Evolutionary conservation across 2,797 vertebrate species (phyloP).

Genomic region (Delichon dasypus): DNA sequence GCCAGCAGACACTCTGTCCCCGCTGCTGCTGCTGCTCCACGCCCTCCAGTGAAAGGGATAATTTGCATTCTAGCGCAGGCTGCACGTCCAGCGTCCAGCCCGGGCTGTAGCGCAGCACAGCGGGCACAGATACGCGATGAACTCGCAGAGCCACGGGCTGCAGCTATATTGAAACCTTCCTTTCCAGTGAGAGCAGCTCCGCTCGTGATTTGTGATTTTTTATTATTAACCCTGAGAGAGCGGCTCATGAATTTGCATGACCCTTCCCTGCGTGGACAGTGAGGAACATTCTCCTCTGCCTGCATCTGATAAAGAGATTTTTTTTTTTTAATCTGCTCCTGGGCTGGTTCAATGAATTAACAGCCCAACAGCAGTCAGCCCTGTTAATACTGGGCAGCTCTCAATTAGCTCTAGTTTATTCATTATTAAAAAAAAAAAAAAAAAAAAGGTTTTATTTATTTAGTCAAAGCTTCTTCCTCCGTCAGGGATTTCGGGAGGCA

Average conservation of each 20-base stretch:
- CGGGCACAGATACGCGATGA: not conserved
- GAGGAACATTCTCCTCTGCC: not conserved
- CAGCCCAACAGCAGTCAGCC: not conserved
- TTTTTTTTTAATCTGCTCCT: constrained; percentile 14
- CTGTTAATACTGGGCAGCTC: constrained; percentile 13
- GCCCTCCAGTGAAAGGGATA: not conserved
- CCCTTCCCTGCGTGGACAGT: not conserved
- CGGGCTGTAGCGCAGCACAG: not conserved
- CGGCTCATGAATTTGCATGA: constrained; percentile 48
- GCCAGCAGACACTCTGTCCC: not conserved
- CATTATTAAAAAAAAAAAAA: not conserved
- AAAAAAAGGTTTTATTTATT: not conserved
- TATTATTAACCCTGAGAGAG: constrained; percentile 14
- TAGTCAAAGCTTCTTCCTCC: not conserved
- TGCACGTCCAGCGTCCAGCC: not conserved
- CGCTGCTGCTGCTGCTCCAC: not conserved
- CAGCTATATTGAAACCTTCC: not conserved
- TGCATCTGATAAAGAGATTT: not conserved
- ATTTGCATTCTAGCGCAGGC: not conserved
- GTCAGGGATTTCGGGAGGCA: not conserved
- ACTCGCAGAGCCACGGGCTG: not conserved
- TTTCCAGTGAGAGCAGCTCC: constrained; percentile 28
- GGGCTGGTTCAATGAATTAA: constrained; percentile 41
- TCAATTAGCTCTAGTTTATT: constrained; percentile 7
- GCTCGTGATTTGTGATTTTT: constrained; percentile 52